These are phyloP conservation scores for Tetragonisca angustula DNA, from an alignment of 2,888 invertebrate genomes.

Conservation along the genomic window DNA sequence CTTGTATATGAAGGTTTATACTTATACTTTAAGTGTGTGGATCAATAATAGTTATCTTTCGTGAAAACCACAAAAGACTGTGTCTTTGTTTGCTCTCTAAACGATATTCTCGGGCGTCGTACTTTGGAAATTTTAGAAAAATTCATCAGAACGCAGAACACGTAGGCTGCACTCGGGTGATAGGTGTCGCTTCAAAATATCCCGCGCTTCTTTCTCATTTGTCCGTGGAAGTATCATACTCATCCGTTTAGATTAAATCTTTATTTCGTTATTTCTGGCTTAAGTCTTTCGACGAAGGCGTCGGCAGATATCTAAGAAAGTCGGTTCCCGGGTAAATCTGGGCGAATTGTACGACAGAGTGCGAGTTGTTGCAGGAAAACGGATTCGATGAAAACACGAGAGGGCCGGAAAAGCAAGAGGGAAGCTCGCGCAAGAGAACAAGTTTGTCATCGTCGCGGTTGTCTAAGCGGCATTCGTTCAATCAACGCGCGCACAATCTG, in stretches of 20 bases:
- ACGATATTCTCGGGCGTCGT: not conserved
- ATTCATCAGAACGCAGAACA: not conserved
- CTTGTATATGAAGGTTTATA: too few species aligned
- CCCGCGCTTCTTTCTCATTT: constrained; percentile 11
- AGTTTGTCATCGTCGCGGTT: constrained; percentile 15
- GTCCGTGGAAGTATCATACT: not conserved
- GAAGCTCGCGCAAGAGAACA: not conserved
- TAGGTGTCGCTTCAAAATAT: constrained; percentile 27
- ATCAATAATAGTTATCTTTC: too few species aligned
- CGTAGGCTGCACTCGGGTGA: not conserved
- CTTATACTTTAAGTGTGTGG: too few species aligned
- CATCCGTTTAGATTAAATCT: constrained; percentile 22
- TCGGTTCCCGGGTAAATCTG: not conserved
- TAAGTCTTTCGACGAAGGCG: not conserved
- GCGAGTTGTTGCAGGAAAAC: constrained; percentile 16
- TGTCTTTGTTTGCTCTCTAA: too few species aligned
- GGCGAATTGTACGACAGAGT: not conserved
- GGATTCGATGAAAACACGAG: not conserved
- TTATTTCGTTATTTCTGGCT: not conserved
- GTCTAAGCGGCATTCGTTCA: constrained; percentile 27
- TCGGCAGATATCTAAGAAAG: not conserved
- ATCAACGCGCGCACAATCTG: constrained; percentile 23
- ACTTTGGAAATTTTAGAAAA: not conserved
- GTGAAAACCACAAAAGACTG: too few species aligned
- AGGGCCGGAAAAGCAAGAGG: not conserved